Base-by-base conservation (phyloP, 2,113 vertebrate species). In the Callospermophilus lateralis region DNA sequence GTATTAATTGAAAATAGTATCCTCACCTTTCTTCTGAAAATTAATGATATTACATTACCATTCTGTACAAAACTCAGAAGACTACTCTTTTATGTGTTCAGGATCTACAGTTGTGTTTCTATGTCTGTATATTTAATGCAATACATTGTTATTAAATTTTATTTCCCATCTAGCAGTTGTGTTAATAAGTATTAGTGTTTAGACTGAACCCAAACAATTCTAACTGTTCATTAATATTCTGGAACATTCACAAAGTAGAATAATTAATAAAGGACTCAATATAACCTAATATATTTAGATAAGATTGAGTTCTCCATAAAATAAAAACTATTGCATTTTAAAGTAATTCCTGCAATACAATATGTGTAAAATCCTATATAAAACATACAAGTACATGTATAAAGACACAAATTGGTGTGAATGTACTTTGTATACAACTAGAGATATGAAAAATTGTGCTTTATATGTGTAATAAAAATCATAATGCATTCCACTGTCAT, bases 261-360 rank as follows among this genome's bases (percentile, higher is more conserved):
- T 63, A 89, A 81, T 28, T 1, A 12, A 61, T 3, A 55, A 26
- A 70, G 1, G 91, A 93, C 39, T 72, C 12, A 55, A 88, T 93
- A 26, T 55, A 90, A 85, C 4, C 24, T 72, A 24, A 48, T 32
- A 20, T 42, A 1, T 84, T 32, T 85, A 2, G 42, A 91, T 13
- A 84, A 48, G 42, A 34, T 92, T 86, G 42, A 55, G 73, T 94
- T 95, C 32, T 83, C 1, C 22, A 22, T 83, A 70, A 96, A 70
- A 84, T 53, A 96, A 92, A 90, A 76, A 88, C 17, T 13, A 55
- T 65, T 67, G 4, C 13, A 67, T 53, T 95, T 95, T 89, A 34
- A 67, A 84, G 84, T 63, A 1, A 77, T 61, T 65, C 19, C 17
- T 67, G 3, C 22, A 67, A 77, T 3, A 79, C n/a, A 87, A 51